Base-by-base conservation (phyloP, 2,888 invertebrate species). In the Entomobrya proxima region DNA sequence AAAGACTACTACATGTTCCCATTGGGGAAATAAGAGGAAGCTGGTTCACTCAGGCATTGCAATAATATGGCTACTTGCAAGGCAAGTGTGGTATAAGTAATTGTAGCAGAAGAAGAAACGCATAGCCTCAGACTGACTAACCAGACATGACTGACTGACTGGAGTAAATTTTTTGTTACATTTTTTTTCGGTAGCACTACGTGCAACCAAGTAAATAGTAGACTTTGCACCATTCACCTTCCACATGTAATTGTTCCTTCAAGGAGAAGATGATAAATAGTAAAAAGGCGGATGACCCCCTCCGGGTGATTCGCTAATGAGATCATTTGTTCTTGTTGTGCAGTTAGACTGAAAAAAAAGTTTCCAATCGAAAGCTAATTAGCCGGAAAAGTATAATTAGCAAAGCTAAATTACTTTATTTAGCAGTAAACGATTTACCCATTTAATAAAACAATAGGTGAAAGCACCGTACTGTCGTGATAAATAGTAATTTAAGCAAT, bases 221-320 rank as follows among this genome's bases (percentile, higher is more conserved):
- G 15, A 35, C n/a, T 69, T 44, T 44, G 15, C 69, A 27, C 15
- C 44, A 24, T 69, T 69, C 47, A 15, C 7, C 40, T 64, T 24
- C 24, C 37, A 67, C 37, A 44, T 69, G 27, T 27, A 69, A 44
- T 69, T 69, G 27, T 15, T 44, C 44, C 69, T 44, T 69, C 27
- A 44, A 27, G 64, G 40, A 67, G 50, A 52, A 30, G 32, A 74
- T 74, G 50, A 74, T 52, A 74, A 50, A 52, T 74, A 52, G 50
- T n/a, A n/a, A n/a, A 74, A 35, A 35, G 37, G 35, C 35, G 30
- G 61, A 61, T 61, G 44, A 61, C 77, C 77, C 40, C 40, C 61
- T 18, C 77, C n/a, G 74, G 52, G 74, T 44, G 81, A 81, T 52
- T 47, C 81, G 50, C 47, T 80, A 75, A 81, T 74, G 81, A 81